These are phyloP conservation scores for Hozukius guyotensis DNA, from an alignment of 2,797 vertebrate genomes.

Conservation along the genomic window DNA sequence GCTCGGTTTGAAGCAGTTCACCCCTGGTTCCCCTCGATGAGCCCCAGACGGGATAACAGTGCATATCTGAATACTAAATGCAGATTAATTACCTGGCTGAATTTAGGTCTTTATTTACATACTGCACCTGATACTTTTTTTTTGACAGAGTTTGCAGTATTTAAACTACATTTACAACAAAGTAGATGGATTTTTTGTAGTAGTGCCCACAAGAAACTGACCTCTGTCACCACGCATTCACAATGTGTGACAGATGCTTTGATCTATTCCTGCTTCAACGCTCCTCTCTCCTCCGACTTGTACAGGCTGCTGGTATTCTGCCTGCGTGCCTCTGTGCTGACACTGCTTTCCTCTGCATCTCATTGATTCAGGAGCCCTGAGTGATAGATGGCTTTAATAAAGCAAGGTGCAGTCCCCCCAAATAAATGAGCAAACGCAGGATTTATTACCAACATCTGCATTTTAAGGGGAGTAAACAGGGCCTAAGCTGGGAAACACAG, in stretches of 20 bases:
- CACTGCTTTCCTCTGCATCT: constrained; percentile 81
- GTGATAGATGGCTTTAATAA: constrained; percentile 89
- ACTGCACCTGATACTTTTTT: constrained; percentile 26
- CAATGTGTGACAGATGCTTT: constrained; percentile 54
- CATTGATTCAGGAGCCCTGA: constrained; percentile 80
- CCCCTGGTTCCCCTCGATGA: constrained; percentile 65
- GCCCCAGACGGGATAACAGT: constrained; percentile 62
- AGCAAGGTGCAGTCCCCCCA: constrained; percentile 81
- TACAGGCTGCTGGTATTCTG: constrained; percentile 67
- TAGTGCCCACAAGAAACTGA: constrained; percentile 33
- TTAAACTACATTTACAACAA: not conserved
- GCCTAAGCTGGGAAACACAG: constrained; percentile 59
- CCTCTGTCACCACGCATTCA: constrained; percentile 46
- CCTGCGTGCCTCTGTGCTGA: constrained; percentile 71
- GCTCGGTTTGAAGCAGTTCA: constrained; percentile 76
- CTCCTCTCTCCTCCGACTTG: constrained; percentile 55
- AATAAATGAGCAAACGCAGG: constrained; percentile 83
- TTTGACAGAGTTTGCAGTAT: not conserved
- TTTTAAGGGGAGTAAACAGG: constrained; percentile 77
- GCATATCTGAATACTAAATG: constrained; percentile 77
- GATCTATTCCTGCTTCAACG: constrained; percentile 51
- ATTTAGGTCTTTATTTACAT: constrained; percentile 61
- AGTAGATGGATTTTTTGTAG: not conserved
- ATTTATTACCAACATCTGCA: constrained; percentile 86
- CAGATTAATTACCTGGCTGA: constrained; percentile 67